These are phyloP conservation scores for Balaeniceps rex DNA, from an alignment of 2,113 vertebrate species.

Conservation along the genomic window DNA sequence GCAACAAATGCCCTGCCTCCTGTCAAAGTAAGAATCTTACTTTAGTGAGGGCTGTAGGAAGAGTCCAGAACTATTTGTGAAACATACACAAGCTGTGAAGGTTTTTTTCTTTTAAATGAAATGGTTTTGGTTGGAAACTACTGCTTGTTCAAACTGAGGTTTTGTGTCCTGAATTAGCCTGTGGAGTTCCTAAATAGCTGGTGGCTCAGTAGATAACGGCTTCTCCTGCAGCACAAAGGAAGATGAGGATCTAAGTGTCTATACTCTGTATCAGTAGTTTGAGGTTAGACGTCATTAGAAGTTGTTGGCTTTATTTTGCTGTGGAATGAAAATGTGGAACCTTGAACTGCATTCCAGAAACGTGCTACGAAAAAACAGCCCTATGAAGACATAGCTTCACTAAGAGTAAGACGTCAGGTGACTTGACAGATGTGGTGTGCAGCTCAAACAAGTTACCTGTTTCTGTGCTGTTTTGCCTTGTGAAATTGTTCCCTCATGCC, in stretches of 20 bases:
- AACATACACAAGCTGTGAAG: not conserved
- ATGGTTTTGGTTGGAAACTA: not conserved
- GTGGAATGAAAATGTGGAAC: not conserved
- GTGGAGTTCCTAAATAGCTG: not conserved
- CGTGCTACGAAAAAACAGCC: not conserved
- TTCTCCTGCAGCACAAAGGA: not conserved
- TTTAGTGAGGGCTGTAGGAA: not conserved
- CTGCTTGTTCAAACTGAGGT: not conserved
- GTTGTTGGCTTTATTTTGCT: not conserved
- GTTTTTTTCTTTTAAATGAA: not conserved
- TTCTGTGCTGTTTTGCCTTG: not conserved
- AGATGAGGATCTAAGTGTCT: not conserved
- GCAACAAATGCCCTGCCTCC: slow-evolving; percentile 86
- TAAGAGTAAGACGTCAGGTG: not conserved
- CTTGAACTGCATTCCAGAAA: not conserved
- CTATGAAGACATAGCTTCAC: not conserved
- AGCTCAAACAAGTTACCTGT: not conserved
- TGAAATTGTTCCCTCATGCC: not conserved
- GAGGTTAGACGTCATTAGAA: not conserved
- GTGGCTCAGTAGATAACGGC: not conserved
- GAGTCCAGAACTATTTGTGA: not conserved
- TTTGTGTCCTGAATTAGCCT: not conserved
- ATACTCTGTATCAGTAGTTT: not conserved
- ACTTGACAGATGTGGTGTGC: not conserved
- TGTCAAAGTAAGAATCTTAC: slow-evolving; percentile 81